A percentile compares a stretch with the other conserved stretches of the same genome.
These are phyloP conservation scores for Lacanobia oleracea DNA, from an alignment of 2,888 invertebrate species.

Conservation along the genomic window DNA sequence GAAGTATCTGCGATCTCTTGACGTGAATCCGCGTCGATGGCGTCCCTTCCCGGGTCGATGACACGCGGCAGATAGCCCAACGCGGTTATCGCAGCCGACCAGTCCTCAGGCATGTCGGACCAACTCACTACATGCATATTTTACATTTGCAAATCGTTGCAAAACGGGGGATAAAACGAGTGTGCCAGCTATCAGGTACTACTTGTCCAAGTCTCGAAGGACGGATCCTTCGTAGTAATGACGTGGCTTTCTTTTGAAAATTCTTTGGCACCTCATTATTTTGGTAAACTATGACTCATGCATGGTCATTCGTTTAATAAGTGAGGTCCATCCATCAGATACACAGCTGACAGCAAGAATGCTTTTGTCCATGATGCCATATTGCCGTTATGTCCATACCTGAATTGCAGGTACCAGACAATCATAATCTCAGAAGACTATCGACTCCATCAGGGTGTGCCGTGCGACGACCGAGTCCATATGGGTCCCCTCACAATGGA, in stretches of 20 bases:
- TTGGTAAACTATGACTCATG: background rate
- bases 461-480: slow-evolving; percentile 42
- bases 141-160: slow-evolving; percentile 23
- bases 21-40: slow-evolving; percentile 56
- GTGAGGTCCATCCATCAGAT: background rate
- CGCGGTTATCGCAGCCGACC: slow-evolving; percentile 52
- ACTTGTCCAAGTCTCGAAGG: background rate
- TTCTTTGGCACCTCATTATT: background rate
- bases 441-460: slow-evolving; percentile 42
- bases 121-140: slow-evolving; percentile 24
- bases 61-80: slow-evolving; percentile 56
- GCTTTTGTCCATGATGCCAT: background rate
- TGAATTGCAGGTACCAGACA: slow-evolving; percentile 24
- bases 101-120: slow-evolving; percentile 25
- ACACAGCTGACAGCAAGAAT: background rate
- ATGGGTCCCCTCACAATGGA: slow-evolving; percentile 57
- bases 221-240: background rate
- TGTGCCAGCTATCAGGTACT: background rate
- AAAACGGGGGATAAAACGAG: background rate
- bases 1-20: slow-evolving; percentile 61
- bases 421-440: slow-evolving; percentile 47
- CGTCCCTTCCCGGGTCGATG: slow-evolving; percentile 64
- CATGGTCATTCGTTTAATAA: slow-evolving; percentile 1
- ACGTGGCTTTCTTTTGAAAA: background rate
- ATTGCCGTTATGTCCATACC: slow-evolving; percentile 22